A percentile compares a stretch with the other conserved stretches of the same genome.
These are phyloP conservation scores for Montipora foliosa DNA, from an alignment of 64 coral and sea anemone genomes.

Conservation along the genomic window DNA sequence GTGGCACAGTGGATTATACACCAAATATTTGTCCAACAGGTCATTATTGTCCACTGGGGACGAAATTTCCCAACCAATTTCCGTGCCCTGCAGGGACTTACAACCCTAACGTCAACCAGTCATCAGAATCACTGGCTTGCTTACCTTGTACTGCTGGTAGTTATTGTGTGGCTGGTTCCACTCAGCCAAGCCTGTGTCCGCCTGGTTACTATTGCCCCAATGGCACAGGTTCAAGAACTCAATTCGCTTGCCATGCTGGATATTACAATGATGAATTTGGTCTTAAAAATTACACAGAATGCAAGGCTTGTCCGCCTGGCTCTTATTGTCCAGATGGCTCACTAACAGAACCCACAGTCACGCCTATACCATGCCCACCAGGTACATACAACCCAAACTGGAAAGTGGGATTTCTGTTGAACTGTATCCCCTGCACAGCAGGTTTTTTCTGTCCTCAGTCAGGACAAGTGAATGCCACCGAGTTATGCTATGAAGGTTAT, in stretches of 20 bases:
- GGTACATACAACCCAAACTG: constrained; percentile 96
- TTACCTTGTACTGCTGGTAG: constrained; percentile 76
- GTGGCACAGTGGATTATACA: constrained; percentile 71
- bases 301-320: constrained; percentile 84
- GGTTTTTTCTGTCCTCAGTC: constrained; percentile 89
- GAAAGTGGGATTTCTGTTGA: constrained; percentile 88
- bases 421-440: constrained; percentile 93
- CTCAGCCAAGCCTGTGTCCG: constrained; percentile 66
- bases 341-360: constrained; percentile 73
- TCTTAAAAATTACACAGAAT: constrained; percentile 90
- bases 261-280: constrained; percentile 83
- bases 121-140: constrained; percentile 70
- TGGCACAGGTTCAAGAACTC: constrained; percentile 80
- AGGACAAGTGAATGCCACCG: constrained; percentile 84
- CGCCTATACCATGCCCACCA: constrained; percentile 88
- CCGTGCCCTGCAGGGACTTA: constrained; percentile 95
- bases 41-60: constrained; percentile 90
- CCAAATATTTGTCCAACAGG: constrained; percentile 75
- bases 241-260: constrained; percentile 91
- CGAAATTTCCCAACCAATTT: constrained; percentile 86
- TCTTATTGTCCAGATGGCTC: constrained; percentile 97
- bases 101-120: constrained; percentile 68
- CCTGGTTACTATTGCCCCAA: constrained; percentile 94
- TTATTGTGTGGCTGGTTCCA: constrained; percentile 88
- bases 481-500: constrained; percentile 95